phyloP scores from a whole-genome alignment of 2,888 invertebrate genomes.

The Microplitis manilae region DNA sequence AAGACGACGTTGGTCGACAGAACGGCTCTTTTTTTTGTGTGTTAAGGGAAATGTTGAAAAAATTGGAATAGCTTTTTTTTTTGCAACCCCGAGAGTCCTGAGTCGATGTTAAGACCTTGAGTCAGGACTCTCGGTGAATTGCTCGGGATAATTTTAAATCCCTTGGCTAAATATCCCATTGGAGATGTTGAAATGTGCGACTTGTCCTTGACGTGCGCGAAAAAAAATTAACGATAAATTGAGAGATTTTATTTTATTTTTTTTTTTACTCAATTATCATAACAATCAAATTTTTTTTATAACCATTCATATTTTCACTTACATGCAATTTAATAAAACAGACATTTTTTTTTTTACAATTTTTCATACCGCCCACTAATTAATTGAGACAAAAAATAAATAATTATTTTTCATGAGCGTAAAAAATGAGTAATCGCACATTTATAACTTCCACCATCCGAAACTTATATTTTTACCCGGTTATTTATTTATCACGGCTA shows the following conservation, averaged over 20 bases:
- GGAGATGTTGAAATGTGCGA: slow-evolving; percentile 17
- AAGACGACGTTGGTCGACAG: slow-evolving; percentile 27
- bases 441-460: no score
- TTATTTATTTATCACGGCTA: neutral
- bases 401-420: no score
- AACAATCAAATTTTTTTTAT: neutral
- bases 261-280: neutral
- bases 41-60: slow-evolving; percentile 8
- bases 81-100: slow-evolving; percentile 44
- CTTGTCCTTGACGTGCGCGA: neutral
- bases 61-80: slow-evolving; percentile 19
- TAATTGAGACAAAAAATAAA: no score
- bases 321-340: no score
- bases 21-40: slow-evolving; percentile 24
- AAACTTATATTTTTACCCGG: no score
- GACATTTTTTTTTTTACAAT: no score
- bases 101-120: slow-evolving; percentile 48
- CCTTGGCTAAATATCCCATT: slow-evolving; percentile 21
- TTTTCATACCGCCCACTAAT: no score
- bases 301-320: no score
- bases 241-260: neutral
- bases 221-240: neutral
- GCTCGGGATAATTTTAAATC: slow-evolving; percentile 41
- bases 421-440: no score
- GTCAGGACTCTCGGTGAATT: slow-evolving; percentile 40